These are phyloP conservation scores for Atta texana DNA, from an alignment of 1,140 invertebrate species.

Conservation along the genomic window DNA sequence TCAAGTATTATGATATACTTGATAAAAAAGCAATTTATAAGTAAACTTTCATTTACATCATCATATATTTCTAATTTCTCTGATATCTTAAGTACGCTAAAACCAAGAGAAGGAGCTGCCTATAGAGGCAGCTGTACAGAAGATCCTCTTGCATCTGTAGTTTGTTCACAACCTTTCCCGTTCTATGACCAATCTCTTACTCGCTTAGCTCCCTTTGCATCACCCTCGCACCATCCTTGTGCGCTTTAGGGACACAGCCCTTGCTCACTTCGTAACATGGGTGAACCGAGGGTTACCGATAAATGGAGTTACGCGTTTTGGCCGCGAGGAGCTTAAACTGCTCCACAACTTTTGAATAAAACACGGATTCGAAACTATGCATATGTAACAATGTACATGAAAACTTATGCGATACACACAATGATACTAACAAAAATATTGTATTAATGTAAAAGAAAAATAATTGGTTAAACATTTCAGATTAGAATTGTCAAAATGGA, in stretches of 20 bases:
- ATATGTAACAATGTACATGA: not conserved
- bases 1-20: not conserved
- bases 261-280: slow-evolving; percentile 45
- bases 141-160: slow-evolving; percentile 40
- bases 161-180: slow-evolving; percentile 33
- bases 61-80: not conserved
- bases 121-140: slow-evolving; percentile 23
- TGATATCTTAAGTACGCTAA: slow-evolving; percentile 32
- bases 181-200: slow-evolving; percentile 39
- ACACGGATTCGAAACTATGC: slow-evolving; percentile 1
- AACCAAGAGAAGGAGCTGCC: not conserved
- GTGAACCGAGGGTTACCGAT: slow-evolving; percentile 38
- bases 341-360: slow-evolving; percentile 33
- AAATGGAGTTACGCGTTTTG: slow-evolving; percentile 52
- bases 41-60: slow-evolving; percentile 14
- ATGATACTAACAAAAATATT: not conserved
- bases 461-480: not conserved
- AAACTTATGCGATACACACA: slow-evolving; percentile 1
- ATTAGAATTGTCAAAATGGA: not conserved
- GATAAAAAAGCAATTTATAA: slow-evolving; percentile 11
- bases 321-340: slow-evolving; percentile 25
- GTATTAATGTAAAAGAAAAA: not conserved
- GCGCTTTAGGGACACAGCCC: slow-evolving; percentile 46
- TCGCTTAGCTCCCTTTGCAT: slow-evolving; percentile 41
- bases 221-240: slow-evolving; percentile 22